Base-by-base conservation (phyloP, 2,113 vertebrate species). In the Misgurnus mizolepis region DNA sequence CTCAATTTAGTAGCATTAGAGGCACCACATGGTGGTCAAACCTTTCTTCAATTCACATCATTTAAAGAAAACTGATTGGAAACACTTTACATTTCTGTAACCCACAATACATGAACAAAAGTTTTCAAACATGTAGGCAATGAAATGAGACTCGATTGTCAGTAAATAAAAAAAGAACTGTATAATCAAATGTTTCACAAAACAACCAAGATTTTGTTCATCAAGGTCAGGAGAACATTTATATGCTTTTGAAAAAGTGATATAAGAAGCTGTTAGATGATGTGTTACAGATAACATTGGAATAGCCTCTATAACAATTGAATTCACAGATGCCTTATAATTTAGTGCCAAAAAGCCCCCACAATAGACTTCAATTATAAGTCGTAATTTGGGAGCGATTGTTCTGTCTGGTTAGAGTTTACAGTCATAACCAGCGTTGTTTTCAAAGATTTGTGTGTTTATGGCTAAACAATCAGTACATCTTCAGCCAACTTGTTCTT, bases 141-240 rank as follows among this genome's bases (percentile, higher is more conserved):
- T 60, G 56, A n/a, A 40, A 55, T 6, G 12, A 12, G 43, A 12
- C 27, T 71, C 5, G 15, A 55, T 4, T 4, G 43, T 39, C 12
- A 69, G 6, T 15, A 10, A n/a, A 8, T 8, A 47, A 14, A 66
- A 27, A 49, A 40, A 7, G 9, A 40, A 18, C 17, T 58, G 7
- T 17, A 40, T 55, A 10, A 27, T 55, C 9, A 71, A 4, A n/a
- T 0, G 1, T 8, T 71, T 39, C 11, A 43, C 10, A 60, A 73
- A 73, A 73, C n/a, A 73, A 73, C 14, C 9, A 39, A 60, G 39
- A 6, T 6, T 60, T 60, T 73, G 53, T 60, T 45, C 55, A 27
- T 72, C 71, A 60, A 74, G 71, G 55, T 60, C 71, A 74, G 55
- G 40, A 74, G 17, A 74, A 61, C n/a, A 61, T 60, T 74, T 53